Conservation (phyloP, 2,888 invertebrate genomes). For the Caenorhabditis japonica region DNA sequence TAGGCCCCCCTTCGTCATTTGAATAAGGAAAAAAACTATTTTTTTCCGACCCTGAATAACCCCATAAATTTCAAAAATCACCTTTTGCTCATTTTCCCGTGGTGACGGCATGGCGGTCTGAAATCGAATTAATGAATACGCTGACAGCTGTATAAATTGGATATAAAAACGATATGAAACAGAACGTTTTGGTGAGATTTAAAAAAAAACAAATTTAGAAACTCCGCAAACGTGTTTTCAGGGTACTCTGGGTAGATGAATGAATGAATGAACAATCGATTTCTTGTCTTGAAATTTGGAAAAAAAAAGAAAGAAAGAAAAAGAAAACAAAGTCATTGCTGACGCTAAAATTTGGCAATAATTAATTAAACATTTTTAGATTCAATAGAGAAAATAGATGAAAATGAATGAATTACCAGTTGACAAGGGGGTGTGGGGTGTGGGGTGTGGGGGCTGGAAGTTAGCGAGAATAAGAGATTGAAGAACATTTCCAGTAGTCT, state of each 20-base stretch:
- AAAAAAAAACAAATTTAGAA: background rate
- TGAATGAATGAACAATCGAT: no score
- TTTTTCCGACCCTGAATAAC: no score
- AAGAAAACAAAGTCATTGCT: no score
- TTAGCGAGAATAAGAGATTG: conserved; percentile 1
- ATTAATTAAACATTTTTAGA: background rate
- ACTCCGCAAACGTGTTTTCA: no score
- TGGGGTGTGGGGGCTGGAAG: background rate
- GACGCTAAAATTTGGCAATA: no score
- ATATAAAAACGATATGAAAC: background rate
- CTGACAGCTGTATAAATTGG: background rate
- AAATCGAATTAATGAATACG: no score
- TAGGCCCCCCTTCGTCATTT: no score
- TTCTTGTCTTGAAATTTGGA: no score
- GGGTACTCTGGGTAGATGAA: no score
- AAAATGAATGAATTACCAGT: conserved; percentile 9
- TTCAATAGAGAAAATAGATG: background rate
- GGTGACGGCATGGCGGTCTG: conserved; percentile 12
- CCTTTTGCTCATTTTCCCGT: conserved; percentile 1
- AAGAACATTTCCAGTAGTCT: no score
- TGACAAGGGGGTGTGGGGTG: background rate
- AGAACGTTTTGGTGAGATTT: background rate
- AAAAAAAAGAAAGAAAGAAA: no score
- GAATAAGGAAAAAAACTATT: no score
- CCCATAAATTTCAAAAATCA: conserved; percentile 4